phyloP scores from a whole-genome alignment of 2,797 vertebrate species.

The Gymnoscopelus braueri region DNA sequence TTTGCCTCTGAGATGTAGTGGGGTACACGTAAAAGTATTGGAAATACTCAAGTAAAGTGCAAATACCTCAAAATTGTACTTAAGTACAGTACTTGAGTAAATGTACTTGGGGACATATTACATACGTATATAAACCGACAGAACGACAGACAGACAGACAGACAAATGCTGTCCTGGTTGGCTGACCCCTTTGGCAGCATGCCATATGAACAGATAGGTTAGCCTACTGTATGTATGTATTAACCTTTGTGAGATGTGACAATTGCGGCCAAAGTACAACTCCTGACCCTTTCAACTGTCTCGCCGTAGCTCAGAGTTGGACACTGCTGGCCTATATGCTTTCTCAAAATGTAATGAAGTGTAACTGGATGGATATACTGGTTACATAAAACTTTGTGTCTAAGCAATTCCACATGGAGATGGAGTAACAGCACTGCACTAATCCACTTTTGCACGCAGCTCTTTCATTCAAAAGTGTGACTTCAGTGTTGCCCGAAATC shows the following conservation, averaged over 20 bases:
- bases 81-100: no score
- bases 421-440: not conserved
- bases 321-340: not conserved
- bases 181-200: no score
- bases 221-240: not conserved
- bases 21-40: no score
- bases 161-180: no score
- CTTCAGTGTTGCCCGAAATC: constrained; percentile 24
- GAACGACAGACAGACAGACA: no score
- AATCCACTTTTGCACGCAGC: constrained; percentile 1
- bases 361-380: not conserved
- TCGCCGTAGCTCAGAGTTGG: not conserved
- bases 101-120: no score
- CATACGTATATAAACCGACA: no score
- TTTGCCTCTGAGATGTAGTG: no score
- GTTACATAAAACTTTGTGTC: not conserved
- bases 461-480: constrained; percentile 12
- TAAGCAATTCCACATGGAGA: not conserved
- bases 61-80: no score
- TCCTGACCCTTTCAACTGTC: not conserved
- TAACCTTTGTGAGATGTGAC: not conserved
- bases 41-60: no score
- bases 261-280: not conserved
- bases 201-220: no score
- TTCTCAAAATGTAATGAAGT: not conserved